A percentile compares a stretch with the other conserved stretches of the same genome.
phyloP scores from a whole-genome alignment of 1,140 invertebrate genomes.

The Saccostrea echinata region DNA sequence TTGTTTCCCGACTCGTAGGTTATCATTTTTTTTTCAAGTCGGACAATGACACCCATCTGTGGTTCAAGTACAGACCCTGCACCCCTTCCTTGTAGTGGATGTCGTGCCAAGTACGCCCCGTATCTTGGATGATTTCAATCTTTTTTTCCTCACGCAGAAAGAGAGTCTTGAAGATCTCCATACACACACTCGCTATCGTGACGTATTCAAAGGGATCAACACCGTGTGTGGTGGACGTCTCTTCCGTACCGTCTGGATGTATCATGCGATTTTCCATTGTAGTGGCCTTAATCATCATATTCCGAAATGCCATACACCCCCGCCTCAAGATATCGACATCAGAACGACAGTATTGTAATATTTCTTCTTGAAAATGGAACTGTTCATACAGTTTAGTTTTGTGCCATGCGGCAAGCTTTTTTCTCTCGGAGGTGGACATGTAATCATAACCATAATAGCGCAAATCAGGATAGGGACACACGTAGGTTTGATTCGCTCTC shows the following conservation, averaged over 20 bases:
- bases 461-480: constrained; percentile 37
- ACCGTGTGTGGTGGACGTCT: background rate
- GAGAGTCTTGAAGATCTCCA: constrained; percentile 34
- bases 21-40: constrained; percentile 12
- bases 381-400: background rate
- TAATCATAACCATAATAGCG: constrained; percentile 43
- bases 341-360: background rate
- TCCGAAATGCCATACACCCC: constrained; percentile 48
- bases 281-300: constrained; percentile 53
- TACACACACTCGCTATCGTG: constrained; percentile 40
- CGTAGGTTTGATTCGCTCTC: constrained; percentile 48
- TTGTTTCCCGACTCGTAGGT: constrained; percentile 34
- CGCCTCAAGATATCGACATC: constrained; percentile 12
- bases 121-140: background rate
- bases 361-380: constrained; percentile 41
- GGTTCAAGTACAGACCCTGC: background rate
- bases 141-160: background rate
- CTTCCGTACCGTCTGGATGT: constrained; percentile 15
- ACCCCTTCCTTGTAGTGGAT: constrained; percentile 41
- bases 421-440: constrained; percentile 39
- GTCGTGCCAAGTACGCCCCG: constrained; percentile 39
- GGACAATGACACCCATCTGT: background rate
- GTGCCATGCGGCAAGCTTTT: constrained; percentile 49
- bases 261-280: background rate
- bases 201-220: constrained; percentile 42